phyloP scores from a whole-genome alignment of 2,888 invertebrate species.

The Drosophila borealis region DNA sequence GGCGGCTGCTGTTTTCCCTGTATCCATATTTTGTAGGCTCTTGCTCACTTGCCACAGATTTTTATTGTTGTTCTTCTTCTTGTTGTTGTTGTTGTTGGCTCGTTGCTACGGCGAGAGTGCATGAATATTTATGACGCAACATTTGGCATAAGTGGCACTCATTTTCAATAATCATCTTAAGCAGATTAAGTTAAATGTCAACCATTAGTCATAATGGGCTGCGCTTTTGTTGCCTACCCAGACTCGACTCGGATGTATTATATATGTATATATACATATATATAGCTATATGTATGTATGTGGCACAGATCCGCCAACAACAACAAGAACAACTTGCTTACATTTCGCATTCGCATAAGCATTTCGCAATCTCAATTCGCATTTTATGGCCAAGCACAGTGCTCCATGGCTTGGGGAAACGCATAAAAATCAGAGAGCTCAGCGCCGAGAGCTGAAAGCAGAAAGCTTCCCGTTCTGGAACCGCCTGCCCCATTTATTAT shows the following conservation, averaged over 20 bases:
- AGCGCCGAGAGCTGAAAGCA: constrained; percentile 6
- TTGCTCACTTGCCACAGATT: constrained; percentile 43
- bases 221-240: constrained; percentile 65
- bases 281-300: constrained; percentile 18
- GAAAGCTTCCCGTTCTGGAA: constrained; percentile 22
- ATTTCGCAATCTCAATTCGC: constrained; percentile 55
- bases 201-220: constrained; percentile 79
- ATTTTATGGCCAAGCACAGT: constrained; percentile 73
- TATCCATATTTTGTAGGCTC: constrained; percentile 43
- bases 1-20: constrained; percentile 44
- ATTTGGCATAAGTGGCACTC: constrained; percentile 80
- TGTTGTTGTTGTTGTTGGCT: too few relatives aligned
- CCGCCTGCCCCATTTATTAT: constrained; percentile 72
- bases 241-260: constrained; percentile 10
- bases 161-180: constrained; percentile 80
- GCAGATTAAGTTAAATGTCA: constrained; percentile 80
- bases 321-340: constrained; percentile 56
- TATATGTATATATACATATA: neutral
- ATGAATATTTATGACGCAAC: constrained; percentile 81
- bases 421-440: constrained; percentile 71
- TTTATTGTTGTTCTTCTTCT: constrained; percentile 37
- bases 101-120: constrained; percentile 51
- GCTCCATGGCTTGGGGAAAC: constrained; percentile 52
- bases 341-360: constrained; percentile 68
- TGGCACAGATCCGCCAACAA: constrained; percentile 26